phyloP scores from a whole-genome alignment of 2,888 invertebrate species.

The Cryptocheilus praepositus region DNA sequence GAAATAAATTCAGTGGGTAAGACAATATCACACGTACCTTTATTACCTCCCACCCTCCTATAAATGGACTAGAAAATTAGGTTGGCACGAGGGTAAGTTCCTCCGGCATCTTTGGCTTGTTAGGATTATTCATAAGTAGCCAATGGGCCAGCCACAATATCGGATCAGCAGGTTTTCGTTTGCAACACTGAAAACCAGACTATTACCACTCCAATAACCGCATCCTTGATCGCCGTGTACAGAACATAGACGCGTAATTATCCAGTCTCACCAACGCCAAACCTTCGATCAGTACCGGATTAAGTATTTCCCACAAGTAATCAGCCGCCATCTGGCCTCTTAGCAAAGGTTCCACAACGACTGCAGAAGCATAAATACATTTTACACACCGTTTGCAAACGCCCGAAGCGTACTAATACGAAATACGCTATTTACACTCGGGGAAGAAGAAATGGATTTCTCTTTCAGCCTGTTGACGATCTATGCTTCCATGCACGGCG shows the following conservation, averaged over 20 bases:
- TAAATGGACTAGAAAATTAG: conserved; percentile 5
- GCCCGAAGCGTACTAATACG: not conserved
- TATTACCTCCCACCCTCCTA: no score
- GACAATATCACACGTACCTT: conserved; percentile 9
- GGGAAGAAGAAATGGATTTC: conserved; percentile 95
- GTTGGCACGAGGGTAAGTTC: conserved; percentile 35
- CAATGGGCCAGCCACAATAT: conserved; percentile 87
- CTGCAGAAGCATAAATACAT: conserved; percentile 75
- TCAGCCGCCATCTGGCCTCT: conserved; percentile 80
- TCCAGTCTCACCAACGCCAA: conserved; percentile 67
- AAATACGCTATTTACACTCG: conserved; percentile 78
- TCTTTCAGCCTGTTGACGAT: conserved; percentile 80
- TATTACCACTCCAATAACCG: no score
- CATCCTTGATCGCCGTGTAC: no score
- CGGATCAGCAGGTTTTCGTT: conserved; percentile 85
- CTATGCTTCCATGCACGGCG: conserved; percentile 87
- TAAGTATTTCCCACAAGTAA: conserved; percentile 82
- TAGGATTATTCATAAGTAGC: conserved; percentile 85
- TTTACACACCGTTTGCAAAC: not conserved
- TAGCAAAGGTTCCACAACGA: conserved; percentile 85
- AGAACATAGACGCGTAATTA: no score
- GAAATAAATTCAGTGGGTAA: conserved; percentile 41
- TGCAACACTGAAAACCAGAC: conserved; percentile 77
- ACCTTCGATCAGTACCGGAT: conserved; percentile 80
- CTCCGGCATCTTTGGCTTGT: conserved; percentile 78